Evolutionary conservation across 2,888 invertebrate species (phyloP).

Genomic region (Beris morrisii): DNA sequence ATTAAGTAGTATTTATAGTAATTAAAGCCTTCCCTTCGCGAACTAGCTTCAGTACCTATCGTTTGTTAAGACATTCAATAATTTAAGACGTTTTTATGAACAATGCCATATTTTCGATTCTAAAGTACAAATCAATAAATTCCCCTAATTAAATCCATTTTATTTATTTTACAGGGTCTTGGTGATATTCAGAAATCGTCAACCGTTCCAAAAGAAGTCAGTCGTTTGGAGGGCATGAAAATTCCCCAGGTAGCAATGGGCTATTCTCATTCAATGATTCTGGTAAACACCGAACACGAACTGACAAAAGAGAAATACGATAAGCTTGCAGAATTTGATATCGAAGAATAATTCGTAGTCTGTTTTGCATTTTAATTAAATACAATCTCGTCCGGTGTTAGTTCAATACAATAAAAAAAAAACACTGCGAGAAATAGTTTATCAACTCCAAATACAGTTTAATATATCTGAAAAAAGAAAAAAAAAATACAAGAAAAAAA

Average conservation of each 20-base stretch:
- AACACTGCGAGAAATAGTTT: too few species aligned
- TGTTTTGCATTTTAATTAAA: neutral
- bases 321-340: conserved; percentile 58
- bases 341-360: conserved; percentile 48
- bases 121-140: neutral
- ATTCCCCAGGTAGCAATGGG: conserved; percentile 82
- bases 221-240: conserved; percentile 72
- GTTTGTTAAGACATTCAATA: too few species aligned
- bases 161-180: conserved; percentile 65
- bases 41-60: too few species aligned
- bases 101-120: too few species aligned
- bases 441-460: too few species aligned
- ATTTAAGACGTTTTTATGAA: too few species aligned
- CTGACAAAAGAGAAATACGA: conserved; percentile 60
- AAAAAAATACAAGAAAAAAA: too few species aligned
- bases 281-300: conserved; percentile 60
- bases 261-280: conserved; percentile 77
- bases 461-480: too few species aligned
- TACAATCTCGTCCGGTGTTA: neutral
- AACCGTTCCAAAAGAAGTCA: conserved; percentile 84
- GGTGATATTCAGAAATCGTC: conserved; percentile 89
- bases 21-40: too few species aligned
- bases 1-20: too few species aligned
- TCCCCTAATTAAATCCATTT: conserved; percentile 31
- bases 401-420: too few species aligned